Base-by-base conservation (phyloP, 1,140 invertebrate species). In the Drosophila subpulchrella region DNA sequence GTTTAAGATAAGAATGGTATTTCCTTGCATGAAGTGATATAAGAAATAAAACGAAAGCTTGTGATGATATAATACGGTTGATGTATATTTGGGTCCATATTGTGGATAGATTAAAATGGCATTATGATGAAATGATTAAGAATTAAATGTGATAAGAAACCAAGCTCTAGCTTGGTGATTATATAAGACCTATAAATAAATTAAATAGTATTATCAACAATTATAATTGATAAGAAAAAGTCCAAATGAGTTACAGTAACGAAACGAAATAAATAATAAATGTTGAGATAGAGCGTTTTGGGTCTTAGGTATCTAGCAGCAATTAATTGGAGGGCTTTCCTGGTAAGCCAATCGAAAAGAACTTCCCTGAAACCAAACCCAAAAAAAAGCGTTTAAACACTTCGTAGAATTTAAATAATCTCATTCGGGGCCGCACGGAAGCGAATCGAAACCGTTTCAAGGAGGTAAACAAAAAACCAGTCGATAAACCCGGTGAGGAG, bases 381-480 rank as follows among this genome's bases (percentile, higher is more conserved):
- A 13, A 17, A 24, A n/a, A n/a, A 48, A 48, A 30, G 27, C 7
- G 13, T 0, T 15, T 2, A 3, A 51, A 17, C 4, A 12, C 50
- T 60, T 63, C 60, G 55, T 12, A 13, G 60, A 63, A 63, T 63
- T 60, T 60, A 34, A 63, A 63, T 63, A 63, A 60, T 63, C 38
- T 32, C 5, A 15, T 2, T 41, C 38, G 17, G n/a, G 38, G 11
- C 51, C 36, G 7, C 38, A 10, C 27, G 48, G n/a, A 32, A 32
- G 7, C 30, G 32, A 32, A 32, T 5, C 20, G 20, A 20, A 20
- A 20, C 10, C 17, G 24, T 48, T 36, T 68, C 39, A 68, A 68
- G 61, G 65, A 66, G 65, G 65, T 68, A 68, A 68, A 68, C 65
- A 68, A 68, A 38, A 53, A 38, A 8, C 11, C 17, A 54, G 36